These are phyloP conservation scores for Platanista minor DNA, from an alignment of 2,113 vertebrate species.

Conservation along the genomic window DNA sequence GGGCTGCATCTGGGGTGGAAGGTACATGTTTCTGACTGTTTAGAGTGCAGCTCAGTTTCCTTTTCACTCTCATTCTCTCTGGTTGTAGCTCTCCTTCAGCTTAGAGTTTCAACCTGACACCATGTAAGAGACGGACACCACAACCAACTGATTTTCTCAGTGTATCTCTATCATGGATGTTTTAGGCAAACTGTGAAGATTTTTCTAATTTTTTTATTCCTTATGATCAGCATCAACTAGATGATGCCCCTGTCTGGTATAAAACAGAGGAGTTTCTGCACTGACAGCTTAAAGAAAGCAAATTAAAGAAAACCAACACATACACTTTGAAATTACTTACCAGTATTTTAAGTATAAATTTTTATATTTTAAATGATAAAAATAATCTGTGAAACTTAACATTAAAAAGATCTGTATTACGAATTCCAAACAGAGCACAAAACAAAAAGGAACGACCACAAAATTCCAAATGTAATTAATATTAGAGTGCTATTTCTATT, in stretches of 20 bases:
- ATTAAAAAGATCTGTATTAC: background rate
- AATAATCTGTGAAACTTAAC: background rate
- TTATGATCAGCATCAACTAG: background rate
- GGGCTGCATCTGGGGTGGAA: background rate
- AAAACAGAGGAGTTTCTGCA: background rate
- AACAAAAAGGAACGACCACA: background rate
- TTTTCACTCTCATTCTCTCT: background rate
- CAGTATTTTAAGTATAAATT: background rate
- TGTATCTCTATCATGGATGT: background rate
- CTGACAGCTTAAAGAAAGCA: background rate
- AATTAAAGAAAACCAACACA: background rate
- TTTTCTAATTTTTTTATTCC: background rate
- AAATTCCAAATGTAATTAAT: background rate
- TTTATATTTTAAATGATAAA: background rate
- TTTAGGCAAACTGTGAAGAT: background rate
- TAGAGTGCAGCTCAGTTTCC: background rate
- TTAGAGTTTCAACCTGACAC: background rate
- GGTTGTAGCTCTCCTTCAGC: background rate
- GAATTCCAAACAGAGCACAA: background rate
- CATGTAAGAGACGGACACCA: background rate
- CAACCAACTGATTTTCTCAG: background rate
- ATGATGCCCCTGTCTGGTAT: background rate
- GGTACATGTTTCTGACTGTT: background rate
- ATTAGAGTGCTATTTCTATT: background rate
- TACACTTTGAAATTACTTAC: background rate